Conservation (phyloP, 2,888 invertebrate species). For the Aleiodes leptofemur region DNA sequence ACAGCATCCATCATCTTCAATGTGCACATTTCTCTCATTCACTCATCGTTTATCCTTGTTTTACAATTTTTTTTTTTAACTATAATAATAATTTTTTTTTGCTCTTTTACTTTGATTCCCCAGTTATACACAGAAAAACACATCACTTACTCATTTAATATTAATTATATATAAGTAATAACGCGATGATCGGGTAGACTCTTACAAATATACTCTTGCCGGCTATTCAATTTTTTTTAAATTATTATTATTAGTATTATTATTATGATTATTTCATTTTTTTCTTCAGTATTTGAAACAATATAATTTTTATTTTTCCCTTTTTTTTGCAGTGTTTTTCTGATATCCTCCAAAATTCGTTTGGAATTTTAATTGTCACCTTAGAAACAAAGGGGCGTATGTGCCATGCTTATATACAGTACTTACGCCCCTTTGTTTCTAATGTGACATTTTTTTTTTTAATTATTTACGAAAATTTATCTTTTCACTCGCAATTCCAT, state of each 20-base stretch:
- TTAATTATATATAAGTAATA: constrained; percentile 58
- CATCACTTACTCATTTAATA: constrained; percentile 55
- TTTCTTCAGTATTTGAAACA: constrained; percentile 24
- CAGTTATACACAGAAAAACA: constrained; percentile 60
- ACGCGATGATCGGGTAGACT: constrained; percentile 58
- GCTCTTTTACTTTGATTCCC: constrained; percentile 12
- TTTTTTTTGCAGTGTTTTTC: not conserved
- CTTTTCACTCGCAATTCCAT: constrained; percentile 21
- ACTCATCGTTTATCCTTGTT: constrained; percentile 35
- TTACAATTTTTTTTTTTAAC: constrained; percentile 42
- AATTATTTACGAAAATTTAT: not conserved
- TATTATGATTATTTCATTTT: constrained; percentile 25
- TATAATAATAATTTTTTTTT: constrained; percentile 40
- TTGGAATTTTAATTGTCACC: not conserved
- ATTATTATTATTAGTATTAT: constrained; percentile 29
- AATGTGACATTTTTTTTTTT: not conserved
- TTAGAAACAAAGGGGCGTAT: no score
- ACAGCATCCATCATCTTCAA: not conserved
- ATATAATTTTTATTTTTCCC: constrained; percentile 18
- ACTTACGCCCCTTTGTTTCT: no score
- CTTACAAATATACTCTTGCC: constrained; percentile 59
- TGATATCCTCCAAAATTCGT: constrained; percentile 38
- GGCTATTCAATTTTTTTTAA: constrained; percentile 40
- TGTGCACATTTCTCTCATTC: constrained; percentile 38
- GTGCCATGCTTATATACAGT: no score